A percentile compares a stretch with the other conserved stretches of the same genome.
These are phyloP conservation scores for Thecocarcelia acutangulata DNA, from an alignment of 2,888 invertebrate species.

Conservation along the genomic window DNA sequence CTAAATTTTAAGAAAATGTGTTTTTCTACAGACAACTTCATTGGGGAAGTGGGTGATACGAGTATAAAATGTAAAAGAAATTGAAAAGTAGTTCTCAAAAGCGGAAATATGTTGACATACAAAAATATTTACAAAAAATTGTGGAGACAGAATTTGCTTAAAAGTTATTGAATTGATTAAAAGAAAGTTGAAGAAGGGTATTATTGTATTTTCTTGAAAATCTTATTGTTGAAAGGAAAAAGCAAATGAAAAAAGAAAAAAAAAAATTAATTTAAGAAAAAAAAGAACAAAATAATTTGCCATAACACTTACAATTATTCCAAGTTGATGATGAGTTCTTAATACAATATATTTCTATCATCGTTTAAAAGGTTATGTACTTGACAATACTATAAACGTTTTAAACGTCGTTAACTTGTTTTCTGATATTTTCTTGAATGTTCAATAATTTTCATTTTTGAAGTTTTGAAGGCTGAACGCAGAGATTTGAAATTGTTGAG, in stretches of 20 bases:
- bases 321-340: constrained; percentile 60
- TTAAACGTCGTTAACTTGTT: constrained; percentile 12
- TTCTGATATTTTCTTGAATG: constrained; percentile 24
- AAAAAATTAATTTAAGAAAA: constrained; percentile 26
- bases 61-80: constrained; percentile 18
- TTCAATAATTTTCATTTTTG: constrained; percentile 1
- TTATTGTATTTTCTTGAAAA: not conserved
- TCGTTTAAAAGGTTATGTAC: constrained; percentile 39
- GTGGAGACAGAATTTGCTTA: constrained; percentile 23
- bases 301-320: constrained; percentile 68
- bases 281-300: constrained; percentile 38
- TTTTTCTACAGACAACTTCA: too few species aligned
- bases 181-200: constrained; percentile 26
- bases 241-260: constrained; percentile 11
- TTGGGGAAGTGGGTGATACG: not conserved
- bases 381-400: not conserved
- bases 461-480: constrained; percentile 55
- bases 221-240: constrained; percentile 22
- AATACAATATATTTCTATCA: constrained; percentile 22
- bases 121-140: constrained; percentile 51
- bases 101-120: constrained; percentile 22
- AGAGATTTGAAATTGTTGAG: constrained; percentile 49
- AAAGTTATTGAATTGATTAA: constrained; percentile 11
- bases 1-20: too few species aligned
- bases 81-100: constrained; percentile 8